phyloP scores from a whole-genome alignment of 2,797 vertebrate species.

The Limosa lapponica region DNA sequence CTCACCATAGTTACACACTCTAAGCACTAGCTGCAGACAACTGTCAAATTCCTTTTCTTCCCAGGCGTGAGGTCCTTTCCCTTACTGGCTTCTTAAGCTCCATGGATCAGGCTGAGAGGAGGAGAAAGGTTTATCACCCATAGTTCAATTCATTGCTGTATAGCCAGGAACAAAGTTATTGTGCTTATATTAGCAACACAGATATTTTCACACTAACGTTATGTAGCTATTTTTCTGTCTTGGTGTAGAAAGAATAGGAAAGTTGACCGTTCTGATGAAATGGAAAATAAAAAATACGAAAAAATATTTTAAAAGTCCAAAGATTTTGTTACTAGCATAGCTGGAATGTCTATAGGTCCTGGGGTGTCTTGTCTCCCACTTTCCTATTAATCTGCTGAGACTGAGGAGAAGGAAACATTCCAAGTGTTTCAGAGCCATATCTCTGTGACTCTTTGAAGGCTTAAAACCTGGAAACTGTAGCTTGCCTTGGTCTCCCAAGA shows the following conservation, averaged over 20 bases:
- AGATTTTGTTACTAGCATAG: background rate
- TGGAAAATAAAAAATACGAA: background rate
- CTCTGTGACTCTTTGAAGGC: background rate
- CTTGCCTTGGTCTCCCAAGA: background rate
- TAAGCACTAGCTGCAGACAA: background rate
- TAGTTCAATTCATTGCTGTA: background rate
- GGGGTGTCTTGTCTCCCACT: background rate
- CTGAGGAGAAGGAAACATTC: background rate
- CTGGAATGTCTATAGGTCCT: background rate
- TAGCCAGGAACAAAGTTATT: background rate
- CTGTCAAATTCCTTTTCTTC: background rate
- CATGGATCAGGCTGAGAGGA: background rate
- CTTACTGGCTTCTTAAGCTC: background rate
- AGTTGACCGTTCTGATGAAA: background rate
- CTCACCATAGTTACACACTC: rapidly evolving
- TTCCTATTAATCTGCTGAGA: background rate
- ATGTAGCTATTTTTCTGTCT: background rate
- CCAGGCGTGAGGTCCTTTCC: rapidly evolving
- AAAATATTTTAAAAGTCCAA: background rate
- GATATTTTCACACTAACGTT: background rate
- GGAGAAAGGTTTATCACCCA: background rate
- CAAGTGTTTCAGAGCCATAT: background rate
- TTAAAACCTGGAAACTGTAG: background rate
- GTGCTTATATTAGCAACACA: background rate
- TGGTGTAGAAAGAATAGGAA: background rate